phyloP scores from a whole-genome alignment of 2,113 vertebrate species.

The Hyperopisus bebe region DNA sequence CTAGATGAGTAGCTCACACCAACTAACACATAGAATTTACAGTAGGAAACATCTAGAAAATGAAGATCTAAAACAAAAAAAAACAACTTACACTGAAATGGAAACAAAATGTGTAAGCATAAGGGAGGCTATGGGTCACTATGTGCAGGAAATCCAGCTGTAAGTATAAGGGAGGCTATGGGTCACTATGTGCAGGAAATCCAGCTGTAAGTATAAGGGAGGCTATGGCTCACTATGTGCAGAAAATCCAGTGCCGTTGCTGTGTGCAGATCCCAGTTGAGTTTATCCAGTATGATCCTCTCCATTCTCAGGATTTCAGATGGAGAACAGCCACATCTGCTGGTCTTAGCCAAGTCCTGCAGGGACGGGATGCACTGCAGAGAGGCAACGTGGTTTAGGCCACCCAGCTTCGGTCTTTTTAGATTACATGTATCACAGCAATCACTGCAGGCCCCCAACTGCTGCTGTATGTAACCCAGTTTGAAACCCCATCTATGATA shows the following conservation, averaged over 20 bases:
- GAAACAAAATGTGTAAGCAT: neutral
- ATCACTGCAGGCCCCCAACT: neutral
- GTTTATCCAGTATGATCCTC: constrained; percentile 90
- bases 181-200: constrained; percentile 94
- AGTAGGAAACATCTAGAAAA: neutral
- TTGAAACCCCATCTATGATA: neutral
- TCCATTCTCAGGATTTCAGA: constrained; percentile 96
- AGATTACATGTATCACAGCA: neutral
- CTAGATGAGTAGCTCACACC: neutral
- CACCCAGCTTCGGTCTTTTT: neutral
- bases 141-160: constrained; percentile 97
- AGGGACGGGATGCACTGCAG: constrained; percentile 81
- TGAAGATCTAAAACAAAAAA: neutral
- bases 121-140: constrained; percentile 55
- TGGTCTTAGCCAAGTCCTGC: constrained; percentile 76
- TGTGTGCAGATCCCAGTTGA: constrained; percentile 91
- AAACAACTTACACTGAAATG: neutral
- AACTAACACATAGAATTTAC: neutral
- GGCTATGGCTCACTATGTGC: constrained; percentile 74
- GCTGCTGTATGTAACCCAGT: neutral
- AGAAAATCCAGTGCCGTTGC: constrained; percentile 93
- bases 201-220: constrained; percentile 50
- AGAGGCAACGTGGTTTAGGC: neutral
- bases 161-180: too few relatives aligned
- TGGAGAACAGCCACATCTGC: constrained; percentile 87